Conservation (phyloP, 1,140 invertebrate genomes). For the Papilio polytes region DNA sequence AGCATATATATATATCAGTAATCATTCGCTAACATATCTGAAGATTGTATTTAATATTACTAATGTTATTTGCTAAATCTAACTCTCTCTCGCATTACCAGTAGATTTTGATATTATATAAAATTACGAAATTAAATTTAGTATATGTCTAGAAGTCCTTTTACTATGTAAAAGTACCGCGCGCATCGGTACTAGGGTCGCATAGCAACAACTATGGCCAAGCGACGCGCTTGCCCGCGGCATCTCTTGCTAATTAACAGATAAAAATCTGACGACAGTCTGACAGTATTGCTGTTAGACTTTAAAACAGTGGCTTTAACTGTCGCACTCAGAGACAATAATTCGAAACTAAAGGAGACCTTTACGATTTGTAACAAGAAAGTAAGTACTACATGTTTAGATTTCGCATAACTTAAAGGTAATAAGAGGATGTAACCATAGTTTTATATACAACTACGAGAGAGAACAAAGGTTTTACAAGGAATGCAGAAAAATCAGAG, state of each 20-base stretch:
- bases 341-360: background rate
- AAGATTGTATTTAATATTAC: no score
- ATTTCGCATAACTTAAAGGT: no score
- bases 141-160: no score
- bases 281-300: background rate
- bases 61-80: no score
- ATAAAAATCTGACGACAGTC: constrained; percentile 13
- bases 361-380: background rate
- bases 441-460: background rate
- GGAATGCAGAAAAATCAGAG: background rate
- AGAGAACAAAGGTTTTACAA: background rate
- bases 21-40: no score
- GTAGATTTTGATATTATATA: no score
- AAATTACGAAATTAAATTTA: no score
- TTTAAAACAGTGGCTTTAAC: background rate
- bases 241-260: constrained; percentile 21
- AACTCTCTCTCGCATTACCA: no score
- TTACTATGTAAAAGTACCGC: no score
- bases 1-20: no score
- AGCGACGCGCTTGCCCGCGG: constrained; percentile 12
- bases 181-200: background rate
- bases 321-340: background rate
- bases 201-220: constrained; percentile 2
- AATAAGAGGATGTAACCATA: background rate
- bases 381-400: background rate